A percentile compares a stretch with the other conserved stretches of the same genome.
These are phyloP conservation scores for Acanthococcus lagerstroemiae DNA, from an alignment of 2,888 invertebrate genomes.

Conservation along the genomic window DNA sequence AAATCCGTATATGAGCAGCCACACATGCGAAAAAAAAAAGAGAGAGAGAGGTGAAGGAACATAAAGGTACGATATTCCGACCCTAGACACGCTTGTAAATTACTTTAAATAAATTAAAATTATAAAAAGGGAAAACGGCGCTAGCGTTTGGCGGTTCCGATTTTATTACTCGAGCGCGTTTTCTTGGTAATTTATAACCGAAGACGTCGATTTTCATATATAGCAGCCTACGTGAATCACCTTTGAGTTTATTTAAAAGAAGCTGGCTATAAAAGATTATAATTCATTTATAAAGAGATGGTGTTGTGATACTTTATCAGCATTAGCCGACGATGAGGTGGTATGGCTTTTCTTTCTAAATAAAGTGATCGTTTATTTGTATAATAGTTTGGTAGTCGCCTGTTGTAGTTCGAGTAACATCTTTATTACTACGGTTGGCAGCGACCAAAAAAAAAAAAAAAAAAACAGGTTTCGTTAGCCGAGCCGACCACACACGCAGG, in stretches of 20 bases:
- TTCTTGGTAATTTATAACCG: not conserved
- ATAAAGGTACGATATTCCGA: not conserved
- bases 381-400: slow-evolving; percentile 30
- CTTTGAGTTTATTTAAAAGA: slow-evolving; percentile 18
- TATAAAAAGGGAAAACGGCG: slow-evolving; percentile 18
- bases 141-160: slow-evolving; percentile 19
- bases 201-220: slow-evolving; percentile 7
- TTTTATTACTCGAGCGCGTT: slow-evolving; percentile 9
- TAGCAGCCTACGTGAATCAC: slow-evolving; percentile 8
- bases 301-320: slow-evolving; percentile 27
- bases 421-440: slow-evolving; percentile 31
- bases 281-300: slow-evolving; percentile 27
- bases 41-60: no score
- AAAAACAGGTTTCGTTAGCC: slow-evolving; percentile 26
- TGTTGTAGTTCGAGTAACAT: slow-evolving; percentile 26
- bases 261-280: slow-evolving; percentile 27
- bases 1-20: no score
- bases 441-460: slow-evolving; percentile 20
- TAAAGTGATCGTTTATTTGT: slow-evolving; percentile 31
- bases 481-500: slow-evolving; percentile 30
- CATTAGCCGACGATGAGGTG: slow-evolving; percentile 22
- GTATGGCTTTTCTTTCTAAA: slow-evolving; percentile 25
- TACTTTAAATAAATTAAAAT: slow-evolving; percentile 16
- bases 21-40: no score
- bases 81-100: not conserved